Conservation (phyloP, 2,888 invertebrate genomes). For the Dioctria linearis region DNA sequence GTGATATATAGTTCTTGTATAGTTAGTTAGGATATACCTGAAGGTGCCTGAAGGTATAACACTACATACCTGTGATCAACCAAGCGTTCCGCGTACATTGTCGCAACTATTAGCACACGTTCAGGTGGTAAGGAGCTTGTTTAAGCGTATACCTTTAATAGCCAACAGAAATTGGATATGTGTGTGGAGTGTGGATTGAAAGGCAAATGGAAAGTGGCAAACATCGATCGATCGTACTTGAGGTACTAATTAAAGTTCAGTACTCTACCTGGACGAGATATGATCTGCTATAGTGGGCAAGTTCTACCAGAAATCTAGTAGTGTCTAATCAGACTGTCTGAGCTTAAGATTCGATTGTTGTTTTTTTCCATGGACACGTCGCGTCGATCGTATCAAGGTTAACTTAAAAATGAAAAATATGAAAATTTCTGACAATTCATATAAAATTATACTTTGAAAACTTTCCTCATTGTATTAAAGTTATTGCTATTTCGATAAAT, state of each 20-base stretch:
- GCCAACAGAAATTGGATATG: background rate
- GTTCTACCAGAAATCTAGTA: background rate
- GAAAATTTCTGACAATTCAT: too few species aligned
- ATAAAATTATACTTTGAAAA: too few species aligned
- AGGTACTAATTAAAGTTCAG: slow-evolving; percentile 23
- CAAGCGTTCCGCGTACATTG: background rate
- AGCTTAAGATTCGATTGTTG: too few species aligned
- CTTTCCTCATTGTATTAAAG: too few species aligned
- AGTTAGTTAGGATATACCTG: background rate
- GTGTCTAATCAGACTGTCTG: background rate
- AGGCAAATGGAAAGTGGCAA: slow-evolving; percentile 28
- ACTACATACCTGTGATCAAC: background rate
- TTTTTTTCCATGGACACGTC: too few species aligned
- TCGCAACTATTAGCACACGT: slow-evolving; percentile 27
- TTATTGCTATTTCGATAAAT: too few species aligned
- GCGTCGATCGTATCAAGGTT: too few species aligned
- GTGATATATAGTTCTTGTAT: background rate
- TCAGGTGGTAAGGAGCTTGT: slow-evolving; percentile 5
- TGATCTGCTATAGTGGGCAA: background rate
- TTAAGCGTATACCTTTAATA: background rate
- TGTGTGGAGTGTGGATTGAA: slow-evolving; percentile 1
- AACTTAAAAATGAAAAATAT: too few species aligned
- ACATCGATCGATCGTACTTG: slow-evolving; percentile 10
- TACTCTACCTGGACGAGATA: background rate
- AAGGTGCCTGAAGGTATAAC: background rate